Percentiles rank a stretch among this genome's conserved stretches.
phyloP scores from a whole-genome alignment of 2,888 invertebrate species.

The Pegoplata infirma region DNA sequence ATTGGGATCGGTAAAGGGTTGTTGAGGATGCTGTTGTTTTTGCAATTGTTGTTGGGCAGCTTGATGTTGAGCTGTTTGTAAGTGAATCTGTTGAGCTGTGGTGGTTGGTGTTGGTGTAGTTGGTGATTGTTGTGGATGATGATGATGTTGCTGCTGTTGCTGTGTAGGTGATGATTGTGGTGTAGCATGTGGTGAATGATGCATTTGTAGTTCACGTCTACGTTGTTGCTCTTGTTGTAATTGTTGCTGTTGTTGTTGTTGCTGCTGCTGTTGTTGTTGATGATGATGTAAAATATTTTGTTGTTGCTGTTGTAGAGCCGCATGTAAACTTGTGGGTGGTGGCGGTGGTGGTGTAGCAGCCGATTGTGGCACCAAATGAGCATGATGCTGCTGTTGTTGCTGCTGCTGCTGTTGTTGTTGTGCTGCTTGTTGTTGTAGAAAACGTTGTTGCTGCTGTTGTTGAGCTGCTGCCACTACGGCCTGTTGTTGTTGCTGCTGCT shows the following conservation, averaged over 20 bases:
- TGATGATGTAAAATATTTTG: slow-evolving; percentile 69
- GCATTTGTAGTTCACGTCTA: slow-evolving; percentile 65
- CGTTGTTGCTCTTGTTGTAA: slow-evolving; percentile 67
- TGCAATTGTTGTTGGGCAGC: slow-evolving; percentile 70
- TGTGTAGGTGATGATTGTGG: slow-evolving; percentile 61
- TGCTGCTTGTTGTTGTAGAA: slow-evolving; percentile 48
- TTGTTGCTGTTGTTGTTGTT: slow-evolving; percentile 64
- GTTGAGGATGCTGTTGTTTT: slow-evolving; percentile 67
- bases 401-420: slow-evolving; percentile 62
- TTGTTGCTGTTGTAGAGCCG: slow-evolving; percentile 64
- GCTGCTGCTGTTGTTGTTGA: slow-evolving; percentile 69
- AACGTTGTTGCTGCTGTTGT: slow-evolving; percentile 68
- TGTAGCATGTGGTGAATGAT: slow-evolving; percentile 60
- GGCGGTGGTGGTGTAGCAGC: slow-evolving; percentile 57
- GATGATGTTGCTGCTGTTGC: slow-evolving; percentile 64
- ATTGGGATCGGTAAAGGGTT: slow-evolving; percentile 75
- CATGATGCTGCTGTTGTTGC: slow-evolving; percentile 56
- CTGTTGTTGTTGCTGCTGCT: slow-evolving; percentile 71
- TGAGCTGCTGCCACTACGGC: slow-evolving; percentile 69
- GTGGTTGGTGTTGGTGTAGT: slow-evolving; percentile 71
- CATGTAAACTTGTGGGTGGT: slow-evolving; percentile 63
- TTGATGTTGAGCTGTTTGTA: slow-evolving; percentile 75
- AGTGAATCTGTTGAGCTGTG: slow-evolving; percentile 74
- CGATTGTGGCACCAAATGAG: slow-evolving; percentile 49
- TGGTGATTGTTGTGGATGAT: slow-evolving; percentile 67